phyloP scores from a whole-genome alignment of 2,113 vertebrate genomes.

The Amazona vittata region DNA sequence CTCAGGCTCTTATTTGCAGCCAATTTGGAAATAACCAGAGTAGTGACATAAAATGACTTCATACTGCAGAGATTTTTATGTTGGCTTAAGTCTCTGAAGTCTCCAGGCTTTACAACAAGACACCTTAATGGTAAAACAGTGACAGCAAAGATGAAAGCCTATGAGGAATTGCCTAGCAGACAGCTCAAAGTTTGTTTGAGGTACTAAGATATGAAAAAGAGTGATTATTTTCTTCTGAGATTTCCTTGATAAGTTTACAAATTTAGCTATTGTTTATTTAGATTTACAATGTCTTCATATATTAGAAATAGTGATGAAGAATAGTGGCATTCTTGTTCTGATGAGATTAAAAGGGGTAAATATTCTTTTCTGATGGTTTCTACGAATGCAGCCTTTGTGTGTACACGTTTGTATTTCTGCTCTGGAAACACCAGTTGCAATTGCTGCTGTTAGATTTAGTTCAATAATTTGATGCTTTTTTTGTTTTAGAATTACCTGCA shows the following conservation, averaged over 20 bases:
- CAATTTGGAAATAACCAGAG: slow-evolving; percentile 36
- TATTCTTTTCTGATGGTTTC: neutral
- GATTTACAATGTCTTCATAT: neutral
- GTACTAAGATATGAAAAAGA: neutral
- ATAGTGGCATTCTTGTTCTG: neutral
- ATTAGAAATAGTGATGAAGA: neutral
- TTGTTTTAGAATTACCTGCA: neutral
- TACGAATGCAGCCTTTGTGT: neutral
- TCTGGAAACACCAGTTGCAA: neutral
- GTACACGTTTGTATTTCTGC: neutral
- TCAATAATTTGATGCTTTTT: neutral
- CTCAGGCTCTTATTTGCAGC: slow-evolving; percentile 45
- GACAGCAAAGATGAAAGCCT: neutral
- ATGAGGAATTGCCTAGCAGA: neutral
- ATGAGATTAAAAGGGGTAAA: neutral
- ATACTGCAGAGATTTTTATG: slow-evolving; percentile 44
- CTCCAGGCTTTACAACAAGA: slow-evolving; percentile 23
- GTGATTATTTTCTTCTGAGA: neutral
- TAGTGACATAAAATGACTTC: slow-evolving; percentile 50
- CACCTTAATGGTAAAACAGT: neutral
- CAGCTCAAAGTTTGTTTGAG: neutral
- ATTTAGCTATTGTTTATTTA: neutral
- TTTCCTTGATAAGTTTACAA: neutral
- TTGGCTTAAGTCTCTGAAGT: slow-evolving; percentile 31
- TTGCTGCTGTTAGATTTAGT: neutral